Evolutionary conservation across 2,113 vertebrate species (phyloP).

Genomic region (Carassius gibelio): DNA sequence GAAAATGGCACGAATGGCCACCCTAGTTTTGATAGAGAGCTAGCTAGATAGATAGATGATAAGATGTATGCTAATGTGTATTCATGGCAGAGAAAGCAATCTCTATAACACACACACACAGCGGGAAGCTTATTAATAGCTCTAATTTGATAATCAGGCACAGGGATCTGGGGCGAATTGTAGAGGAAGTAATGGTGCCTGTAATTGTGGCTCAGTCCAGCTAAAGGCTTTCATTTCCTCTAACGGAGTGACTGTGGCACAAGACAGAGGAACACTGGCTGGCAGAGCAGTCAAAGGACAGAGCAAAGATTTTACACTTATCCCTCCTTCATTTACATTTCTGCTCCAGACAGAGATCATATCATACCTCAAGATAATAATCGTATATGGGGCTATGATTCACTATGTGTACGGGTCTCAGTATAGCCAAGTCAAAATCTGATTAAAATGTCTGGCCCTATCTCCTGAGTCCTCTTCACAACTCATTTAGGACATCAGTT

Average conservation of each 20-base stretch:
- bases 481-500: background rate
- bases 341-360: constrained; percentile 47
- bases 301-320: constrained; percentile 25
- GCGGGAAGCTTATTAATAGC: constrained; percentile 18
- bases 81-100: background rate
- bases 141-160: constrained; percentile 44
- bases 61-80: background rate
- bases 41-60: no score
- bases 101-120: background rate
- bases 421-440: constrained; percentile 17
- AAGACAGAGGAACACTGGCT: constrained; percentile 2
- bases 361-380: constrained; percentile 34
- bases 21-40: background rate
- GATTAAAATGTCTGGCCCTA: constrained; percentile 28
- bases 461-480: constrained; percentile 31
- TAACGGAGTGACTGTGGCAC: constrained; percentile 39
- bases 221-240: constrained; percentile 46
- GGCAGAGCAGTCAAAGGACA: constrained; percentile 40
- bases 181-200: constrained; percentile 48
- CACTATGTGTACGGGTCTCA: background rate
- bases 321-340: constrained; percentile 79
- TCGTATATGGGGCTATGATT: constrained; percentile 33
- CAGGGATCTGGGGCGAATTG: constrained; percentile 41
- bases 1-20: no score
- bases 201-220: constrained; percentile 43